Evolutionary conservation across 2,888 invertebrate genomes (phyloP), one percentile per base, ranked within the genome.

Genomic region (Ectropis crepuscularia): DNA sequence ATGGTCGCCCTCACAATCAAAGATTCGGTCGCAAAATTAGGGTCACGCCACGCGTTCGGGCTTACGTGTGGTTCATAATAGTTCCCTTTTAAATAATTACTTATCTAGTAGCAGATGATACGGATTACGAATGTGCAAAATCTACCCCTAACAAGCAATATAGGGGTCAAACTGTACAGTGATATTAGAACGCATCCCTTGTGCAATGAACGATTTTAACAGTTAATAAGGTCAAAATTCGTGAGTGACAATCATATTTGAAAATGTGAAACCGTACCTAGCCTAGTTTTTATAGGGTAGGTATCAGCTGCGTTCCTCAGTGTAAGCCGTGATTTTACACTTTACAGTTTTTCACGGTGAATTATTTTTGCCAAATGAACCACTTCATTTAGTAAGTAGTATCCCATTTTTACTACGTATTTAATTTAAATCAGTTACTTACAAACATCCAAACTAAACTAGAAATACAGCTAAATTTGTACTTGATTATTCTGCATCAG

Each of bases 1-100:
- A 70, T 81, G 78, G 82, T 74, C 77, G 80, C 85, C 84, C 82
- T 80, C 47, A 63, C 82, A 86, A 53, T 53, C 53, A 53, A 85
- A 86, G 86, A 86, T 86, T 87, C 81, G 81, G 83, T 78, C 78
- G 84, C 83, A 87, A 92, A 92, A 91, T 92, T 90, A 92, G 90
- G 87, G 82, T 77, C 73, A 73, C 57, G 86, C 77, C 92, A 90
- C 90, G 90, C 89, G 90, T 75, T 67, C 65, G 73, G 79, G 86
- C 86, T 91, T 91, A 90, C 78, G 76, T 77, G 81, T 77, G 80
- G 83, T 81, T 77, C 80, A 81, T 81, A 75, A 69, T 74, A 78
- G 81, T 82, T 84, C 88, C 91, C 89, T 89, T 89, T 87, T 87
- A 90, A 89, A 92, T 91, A 91, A 92, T 92, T 92, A 89, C 89